These are phyloP conservation scores for Hapalemur alaotrensis DNA, from an alignment of 2,797 vertebrate genomes.

Conservation along the genomic window DNA sequence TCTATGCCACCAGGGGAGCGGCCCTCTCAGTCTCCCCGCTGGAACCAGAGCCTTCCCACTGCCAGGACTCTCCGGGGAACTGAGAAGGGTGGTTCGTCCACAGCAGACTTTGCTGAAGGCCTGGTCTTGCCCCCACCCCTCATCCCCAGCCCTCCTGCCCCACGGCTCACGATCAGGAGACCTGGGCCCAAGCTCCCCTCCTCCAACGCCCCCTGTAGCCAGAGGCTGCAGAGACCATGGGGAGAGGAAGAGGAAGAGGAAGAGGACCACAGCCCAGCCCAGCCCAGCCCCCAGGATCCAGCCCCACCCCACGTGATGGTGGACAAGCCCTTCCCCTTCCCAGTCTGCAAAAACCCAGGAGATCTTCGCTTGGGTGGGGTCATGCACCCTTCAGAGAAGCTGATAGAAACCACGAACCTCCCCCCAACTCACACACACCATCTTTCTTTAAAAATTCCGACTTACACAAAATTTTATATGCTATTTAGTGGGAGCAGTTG, in stretches of 20 bases:
- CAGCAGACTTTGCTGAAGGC: neutral
- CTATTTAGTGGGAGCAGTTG: neutral
- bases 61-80: neutral
- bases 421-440: neutral
- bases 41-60: rapidly evolving
- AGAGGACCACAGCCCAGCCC: neutral
- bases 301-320: rapidly evolving
- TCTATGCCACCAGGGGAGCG: neutral
- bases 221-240: neutral
- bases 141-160: neutral
- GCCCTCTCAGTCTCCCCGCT: neutral
- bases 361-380: neutral
- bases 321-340: neutral
- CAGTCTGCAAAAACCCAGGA: neutral
- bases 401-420: neutral
- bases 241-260: neutral
- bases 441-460: neutral
- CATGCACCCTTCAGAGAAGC: neutral
- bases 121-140: neutral
- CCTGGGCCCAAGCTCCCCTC: neutral
- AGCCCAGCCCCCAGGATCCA: neutral
- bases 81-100: neutral
- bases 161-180: rapidly evolving
- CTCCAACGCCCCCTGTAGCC: neutral
- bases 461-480: neutral